Conservation (phyloP, 2,797 vertebrate species). For the Gymnoscopelus braueri region DNA sequence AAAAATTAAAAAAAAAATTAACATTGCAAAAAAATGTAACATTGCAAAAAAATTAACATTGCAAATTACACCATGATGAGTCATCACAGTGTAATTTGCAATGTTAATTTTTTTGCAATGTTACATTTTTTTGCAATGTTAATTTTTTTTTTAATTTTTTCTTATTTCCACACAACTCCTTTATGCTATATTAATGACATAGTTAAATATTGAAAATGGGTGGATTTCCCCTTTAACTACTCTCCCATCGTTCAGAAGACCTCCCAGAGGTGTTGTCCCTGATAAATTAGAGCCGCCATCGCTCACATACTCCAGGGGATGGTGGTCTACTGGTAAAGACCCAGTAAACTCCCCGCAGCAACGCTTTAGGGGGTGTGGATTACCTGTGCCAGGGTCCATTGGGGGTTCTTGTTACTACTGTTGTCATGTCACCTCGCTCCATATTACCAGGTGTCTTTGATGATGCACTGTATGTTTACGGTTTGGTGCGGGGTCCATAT, state of each 20-base stretch:
- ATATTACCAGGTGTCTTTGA: background rate
- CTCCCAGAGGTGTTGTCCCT: slow-evolving; percentile 8
- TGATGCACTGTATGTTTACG: background rate
- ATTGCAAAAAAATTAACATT: too few species aligned
- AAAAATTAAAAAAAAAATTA: too few species aligned
- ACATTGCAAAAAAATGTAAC: too few species aligned
- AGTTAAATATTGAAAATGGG: too few species aligned
- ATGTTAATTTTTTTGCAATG: too few species aligned
- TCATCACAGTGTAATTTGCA: too few species aligned
- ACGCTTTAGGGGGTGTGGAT: slow-evolving; percentile 9
- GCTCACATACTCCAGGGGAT: background rate
- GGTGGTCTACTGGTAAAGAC: slow-evolving; percentile 20
- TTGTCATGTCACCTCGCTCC: background rate
- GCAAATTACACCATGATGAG: too few species aligned
- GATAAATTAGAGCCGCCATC: slow-evolving; percentile 22
- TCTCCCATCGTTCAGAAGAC: slow-evolving; percentile 18
- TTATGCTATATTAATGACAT: too few species aligned
- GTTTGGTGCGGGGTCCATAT: background rate
- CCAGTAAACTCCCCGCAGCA: background rate
- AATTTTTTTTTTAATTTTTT: too few species aligned
- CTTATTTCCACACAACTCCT: too few species aligned
- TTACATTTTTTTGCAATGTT: too few species aligned
- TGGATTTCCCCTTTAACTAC: too few species aligned
- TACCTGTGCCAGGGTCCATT: background rate
- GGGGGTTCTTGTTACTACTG: background rate